Evolutionary conservation across 2,113 vertebrate genomes (phyloP).

Genomic region (Sapayoa aenigma): DNA sequence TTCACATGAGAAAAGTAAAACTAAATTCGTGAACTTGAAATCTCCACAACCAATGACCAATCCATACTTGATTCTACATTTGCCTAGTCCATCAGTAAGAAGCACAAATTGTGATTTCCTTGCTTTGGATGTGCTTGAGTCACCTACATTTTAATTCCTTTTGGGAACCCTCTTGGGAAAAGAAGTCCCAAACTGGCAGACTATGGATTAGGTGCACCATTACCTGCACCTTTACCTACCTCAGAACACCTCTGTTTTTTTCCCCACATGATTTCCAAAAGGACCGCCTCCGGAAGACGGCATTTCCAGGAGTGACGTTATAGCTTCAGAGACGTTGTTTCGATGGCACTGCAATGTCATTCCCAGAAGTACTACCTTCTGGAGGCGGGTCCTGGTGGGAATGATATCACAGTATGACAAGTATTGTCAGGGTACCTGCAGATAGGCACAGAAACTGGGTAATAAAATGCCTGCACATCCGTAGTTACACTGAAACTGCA

Average conservation of each 20-base stretch:
- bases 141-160: background rate
- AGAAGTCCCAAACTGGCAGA: constrained; percentile 21
- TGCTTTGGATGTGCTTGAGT: background rate
- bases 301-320: constrained; percentile 77
- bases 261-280: constrained; percentile 79
- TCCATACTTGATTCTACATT: background rate
- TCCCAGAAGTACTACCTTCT: constrained; percentile 79
- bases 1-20: background rate
- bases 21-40: background rate
- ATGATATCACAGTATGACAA: constrained; percentile 78
- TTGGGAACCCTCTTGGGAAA: constrained; percentile 43
- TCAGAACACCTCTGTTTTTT: constrained; percentile 74
- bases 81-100: background rate
- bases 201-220: constrained; percentile 50
- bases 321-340: constrained; percentile 72
- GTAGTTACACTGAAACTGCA: background rate
- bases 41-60: background rate
- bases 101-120: background rate
- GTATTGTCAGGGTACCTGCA: constrained; percentile 68
- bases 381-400: constrained; percentile 79
- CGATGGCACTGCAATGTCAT: constrained; percentile 74
- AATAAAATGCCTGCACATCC: constrained; percentile 21
- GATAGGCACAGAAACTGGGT: constrained; percentile 62
- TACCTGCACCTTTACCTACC: constrained; percentile 73
- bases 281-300: constrained; percentile 78